Conservation (phyloP, 30 jellyfish, hydroid and myxozoan species). For the Pelagia noctiluca region DNA sequence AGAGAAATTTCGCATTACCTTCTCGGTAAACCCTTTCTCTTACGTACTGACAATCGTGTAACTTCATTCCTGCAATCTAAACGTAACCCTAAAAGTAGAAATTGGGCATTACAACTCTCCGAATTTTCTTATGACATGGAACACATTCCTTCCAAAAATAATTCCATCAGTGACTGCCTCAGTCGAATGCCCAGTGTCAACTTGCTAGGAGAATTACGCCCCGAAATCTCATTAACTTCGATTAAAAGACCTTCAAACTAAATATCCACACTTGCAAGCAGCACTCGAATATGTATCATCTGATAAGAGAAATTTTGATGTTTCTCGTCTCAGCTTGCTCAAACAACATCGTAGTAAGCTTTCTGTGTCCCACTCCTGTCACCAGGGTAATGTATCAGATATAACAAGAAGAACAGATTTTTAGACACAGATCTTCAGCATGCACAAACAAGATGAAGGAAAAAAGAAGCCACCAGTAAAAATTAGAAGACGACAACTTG, state of each 20-base stretch:
- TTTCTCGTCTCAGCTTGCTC: constrained; percentile 26
- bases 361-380: not conserved
- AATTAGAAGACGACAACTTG: no score
- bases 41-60: constrained; percentile 48
- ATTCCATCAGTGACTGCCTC: constrained; percentile 45
- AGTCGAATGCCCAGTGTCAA: constrained; percentile 45
- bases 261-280: no score
- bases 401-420: no score
- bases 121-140: constrained; percentile 5
- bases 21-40: constrained; percentile 39
- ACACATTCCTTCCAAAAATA: constrained; percentile 17
- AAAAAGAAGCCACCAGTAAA: no score
- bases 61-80: constrained; percentile 33
- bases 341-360: not conserved
- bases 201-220: constrained; percentile 23
- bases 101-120: constrained; percentile 22
- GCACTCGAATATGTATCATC: constrained; percentile 35
- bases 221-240: constrained; percentile 4
- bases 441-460: no score
- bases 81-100: constrained; percentile 32
- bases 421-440: no score
- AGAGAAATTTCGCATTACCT: constrained; percentile 36
- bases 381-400: no score
- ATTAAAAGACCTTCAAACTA: constrained; percentile 26
- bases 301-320: constrained; percentile 18